Evolutionary conservation across 2,797 vertebrate genomes (phyloP).

Genomic region (Schizothorax lantsangensis): DNA sequence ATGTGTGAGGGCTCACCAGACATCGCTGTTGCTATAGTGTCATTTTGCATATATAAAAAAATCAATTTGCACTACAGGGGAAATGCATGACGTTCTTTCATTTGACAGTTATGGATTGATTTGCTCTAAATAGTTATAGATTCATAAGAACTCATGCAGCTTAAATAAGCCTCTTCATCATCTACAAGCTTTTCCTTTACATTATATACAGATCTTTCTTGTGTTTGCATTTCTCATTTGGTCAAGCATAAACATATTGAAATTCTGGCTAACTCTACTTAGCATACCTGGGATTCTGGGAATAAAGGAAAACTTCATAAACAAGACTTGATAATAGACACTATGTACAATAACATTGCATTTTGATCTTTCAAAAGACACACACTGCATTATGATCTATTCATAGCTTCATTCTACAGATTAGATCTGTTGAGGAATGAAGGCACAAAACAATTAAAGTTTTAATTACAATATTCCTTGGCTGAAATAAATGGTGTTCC

Average conservation of each 20-base stretch:
- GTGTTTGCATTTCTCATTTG: background rate
- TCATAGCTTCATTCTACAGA: background rate
- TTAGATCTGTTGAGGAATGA: background rate
- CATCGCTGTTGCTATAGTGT: background rate
- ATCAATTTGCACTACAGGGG: slow-evolving; percentile 2
- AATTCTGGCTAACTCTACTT: background rate
- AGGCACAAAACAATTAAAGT: background rate
- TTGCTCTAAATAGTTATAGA: background rate
- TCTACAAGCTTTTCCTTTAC: background rate
- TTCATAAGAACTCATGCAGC: background rate
- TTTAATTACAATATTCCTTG: background rate
- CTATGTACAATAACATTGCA: background rate
- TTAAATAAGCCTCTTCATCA: background rate
- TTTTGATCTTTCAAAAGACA: background rate
- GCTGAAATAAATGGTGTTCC: background rate
- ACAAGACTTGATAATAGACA: background rate
- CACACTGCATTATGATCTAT: background rate
- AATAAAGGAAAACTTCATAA: background rate
- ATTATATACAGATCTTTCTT: background rate
- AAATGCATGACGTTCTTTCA: background rate
- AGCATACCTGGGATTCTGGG: background rate
- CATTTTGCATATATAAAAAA: background rate
- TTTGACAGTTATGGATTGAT: slow-evolving; percentile 7
- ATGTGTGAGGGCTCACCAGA: background rate
- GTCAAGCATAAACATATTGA: background rate